Base-by-base conservation (phyloP, 2,797 vertebrate species). In the Platalea minor region DNA sequence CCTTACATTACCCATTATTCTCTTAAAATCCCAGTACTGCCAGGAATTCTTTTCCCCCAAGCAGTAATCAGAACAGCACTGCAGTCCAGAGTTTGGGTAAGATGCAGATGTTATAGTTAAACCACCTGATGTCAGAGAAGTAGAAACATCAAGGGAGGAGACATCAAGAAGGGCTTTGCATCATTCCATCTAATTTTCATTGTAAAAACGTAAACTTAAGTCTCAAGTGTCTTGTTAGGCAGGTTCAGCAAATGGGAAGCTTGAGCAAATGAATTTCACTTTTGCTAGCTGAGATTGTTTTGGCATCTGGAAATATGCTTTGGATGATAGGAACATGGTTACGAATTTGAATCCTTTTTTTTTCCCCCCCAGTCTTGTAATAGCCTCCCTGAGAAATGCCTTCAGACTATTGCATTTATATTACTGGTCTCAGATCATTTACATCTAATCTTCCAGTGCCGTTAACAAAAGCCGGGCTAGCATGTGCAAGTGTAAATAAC, bases 221-320 rank as follows among this genome's bases (percentile, higher is more conserved):
- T 91, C 95, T 97, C 97, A 60, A 88, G 92, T 85, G 96, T 80
- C 96, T 97, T 96, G 74, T 98, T 97, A 97, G 94, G 72, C 64
- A 90, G 89, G 46, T 60, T 95, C 95, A 96, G 90, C 82, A 96
- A 97, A 96, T 84, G n/a, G 81, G 78, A 96, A 96, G 64, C 77
- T 75, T 85, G 76, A 93, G 29, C 57, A 97, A 97, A 96, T 88
- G 89, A 96, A 77, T 92, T 95, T 65, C 73, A 45, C 50, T 90
- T 96, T 95, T 97, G 67, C 92, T 91, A 82, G 87, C 93, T 56
- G 53, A 89, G 90, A 95, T 95, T 91, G 57, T 85, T 95, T 92
- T 85, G 95, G 95, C 77, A 91, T 85, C 91, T 76, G 77, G 93
- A 96, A 97, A 95, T 83, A 80, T 9, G 43, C 70, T 97, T 82